Conservation (phyloP, 2,888 invertebrate species). For the Hermaeophaga mercurialis region DNA sequence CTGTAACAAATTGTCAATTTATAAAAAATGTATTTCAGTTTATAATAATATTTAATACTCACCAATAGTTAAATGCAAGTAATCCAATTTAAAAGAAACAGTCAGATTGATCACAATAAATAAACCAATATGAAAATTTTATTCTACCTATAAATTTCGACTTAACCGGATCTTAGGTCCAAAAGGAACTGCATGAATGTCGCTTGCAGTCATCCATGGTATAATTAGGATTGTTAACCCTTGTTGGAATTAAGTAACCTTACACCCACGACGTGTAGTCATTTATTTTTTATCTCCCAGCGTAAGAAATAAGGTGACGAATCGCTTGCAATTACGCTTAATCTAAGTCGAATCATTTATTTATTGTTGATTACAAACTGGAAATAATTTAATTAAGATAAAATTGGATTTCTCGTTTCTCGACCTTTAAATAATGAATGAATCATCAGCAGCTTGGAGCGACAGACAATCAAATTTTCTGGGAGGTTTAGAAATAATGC, state of each 20-base stretch:
- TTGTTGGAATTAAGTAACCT: constrained; percentile 34
- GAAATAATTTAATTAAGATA: constrained; percentile 17
- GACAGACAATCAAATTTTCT: background rate
- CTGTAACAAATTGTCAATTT: too few species aligned
- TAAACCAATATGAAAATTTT: too few species aligned
- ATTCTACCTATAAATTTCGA: too few species aligned
- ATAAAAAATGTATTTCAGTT: too few species aligned
- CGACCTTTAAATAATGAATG: background rate
- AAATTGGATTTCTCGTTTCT: background rate
- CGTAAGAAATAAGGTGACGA: constrained; percentile 32
- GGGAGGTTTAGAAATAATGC: too few species aligned
- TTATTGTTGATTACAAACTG: constrained; percentile 26
- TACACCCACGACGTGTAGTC: constrained; percentile 33
- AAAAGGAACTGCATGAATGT: constrained; percentile 25
- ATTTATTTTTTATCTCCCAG: constrained; percentile 30
- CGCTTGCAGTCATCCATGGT: constrained; percentile 19
- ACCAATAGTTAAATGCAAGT: too few species aligned
- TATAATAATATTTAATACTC: too few species aligned
- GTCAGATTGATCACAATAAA: too few species aligned
- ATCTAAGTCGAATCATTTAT: constrained; percentile 17
- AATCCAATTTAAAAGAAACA: too few species aligned
- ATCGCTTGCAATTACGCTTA: constrained; percentile 31
- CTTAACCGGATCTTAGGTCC: background rate
- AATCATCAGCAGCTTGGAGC: background rate
- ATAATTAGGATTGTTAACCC: constrained; percentile 40